phyloP scores from a whole-genome alignment of 2,888 invertebrate genomes.

The Volucella inanis region DNA sequence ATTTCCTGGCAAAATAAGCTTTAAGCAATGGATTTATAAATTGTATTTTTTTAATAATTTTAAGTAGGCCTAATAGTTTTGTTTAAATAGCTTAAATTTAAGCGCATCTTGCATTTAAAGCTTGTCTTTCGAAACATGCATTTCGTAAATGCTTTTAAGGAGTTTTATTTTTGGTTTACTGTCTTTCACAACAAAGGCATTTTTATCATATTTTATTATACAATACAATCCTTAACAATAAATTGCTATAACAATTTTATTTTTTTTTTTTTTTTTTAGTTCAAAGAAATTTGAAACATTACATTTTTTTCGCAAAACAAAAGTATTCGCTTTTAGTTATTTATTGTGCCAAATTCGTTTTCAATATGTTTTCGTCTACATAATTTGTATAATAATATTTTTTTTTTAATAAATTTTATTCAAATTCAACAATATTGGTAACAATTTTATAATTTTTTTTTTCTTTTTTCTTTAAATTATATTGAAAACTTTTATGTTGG shows the following conservation, averaged over 20 bases:
- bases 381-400: not conserved
- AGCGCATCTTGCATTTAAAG: constrained; percentile 52
- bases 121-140: constrained; percentile 18
- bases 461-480: not conserved
- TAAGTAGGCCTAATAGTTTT: not conserved
- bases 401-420: not conserved
- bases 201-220: not conserved
- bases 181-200: constrained; percentile 53
- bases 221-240: constrained; percentile 13
- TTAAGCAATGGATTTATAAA: constrained; percentile 25
- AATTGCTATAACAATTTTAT: constrained; percentile 36
- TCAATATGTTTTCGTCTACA: not conserved
- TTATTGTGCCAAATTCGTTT: constrained; percentile 53
- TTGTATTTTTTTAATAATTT: constrained; percentile 19
- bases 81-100: constrained; percentile 9
- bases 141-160: not conserved
- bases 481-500: constrained; percentile 5
- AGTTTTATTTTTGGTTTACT: not conserved
- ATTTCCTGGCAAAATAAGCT: constrained; percentile 40
- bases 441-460: constrained; percentile 13
- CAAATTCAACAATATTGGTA: constrained; percentile 19
- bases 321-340: constrained; percentile 17
- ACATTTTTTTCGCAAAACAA: constrained; percentile 17
- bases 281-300: constrained; percentile 4
- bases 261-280: too few relatives aligned